phyloP scores from a whole-genome alignment of 1,140 invertebrate species.

The Microplitis mediator region DNA sequence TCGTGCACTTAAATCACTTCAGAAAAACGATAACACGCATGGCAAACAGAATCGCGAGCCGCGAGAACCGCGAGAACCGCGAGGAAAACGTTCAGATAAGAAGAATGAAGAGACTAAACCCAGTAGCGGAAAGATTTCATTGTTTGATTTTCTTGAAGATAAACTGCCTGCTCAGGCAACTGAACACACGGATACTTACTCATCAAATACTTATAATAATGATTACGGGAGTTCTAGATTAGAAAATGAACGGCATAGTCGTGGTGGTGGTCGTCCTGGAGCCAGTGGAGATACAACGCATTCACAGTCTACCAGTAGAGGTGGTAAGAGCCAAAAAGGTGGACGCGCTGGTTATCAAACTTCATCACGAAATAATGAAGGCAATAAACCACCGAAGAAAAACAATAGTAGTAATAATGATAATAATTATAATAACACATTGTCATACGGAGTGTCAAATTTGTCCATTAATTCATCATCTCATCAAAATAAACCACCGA shows the following conservation, averaged over 20 bases:
- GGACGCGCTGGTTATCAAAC: constrained; percentile 46
- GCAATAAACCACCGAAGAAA: constrained; percentile 42
- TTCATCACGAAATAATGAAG: constrained; percentile 48
- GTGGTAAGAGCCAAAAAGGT: constrained; percentile 37
- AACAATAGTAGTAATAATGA: constrained; percentile 30
- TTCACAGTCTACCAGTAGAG: not conserved
- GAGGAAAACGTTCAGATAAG: constrained; percentile 61
- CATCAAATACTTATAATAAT: constrained; percentile 25
- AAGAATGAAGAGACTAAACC: constrained; percentile 73
- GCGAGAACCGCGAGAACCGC: constrained; percentile 50
- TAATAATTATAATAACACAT: constrained; percentile 27
- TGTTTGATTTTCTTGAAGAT: constrained; percentile 87
- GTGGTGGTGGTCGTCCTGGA: constrained; percentile 37
- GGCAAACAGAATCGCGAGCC: constrained; percentile 40
- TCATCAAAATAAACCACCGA: constrained; percentile 53
- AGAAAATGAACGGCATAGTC: constrained; percentile 44
- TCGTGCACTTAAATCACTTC: constrained; percentile 72
- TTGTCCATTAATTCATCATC: constrained; percentile 21
- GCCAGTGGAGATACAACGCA: not conserved
- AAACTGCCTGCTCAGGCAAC: constrained; percentile 71
- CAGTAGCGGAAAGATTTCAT: constrained; percentile 77
- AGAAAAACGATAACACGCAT: constrained; percentile 61
- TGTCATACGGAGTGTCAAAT: not conserved
- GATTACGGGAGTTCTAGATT: constrained; percentile 37
- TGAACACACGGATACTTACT: constrained; percentile 41